A percentile compares a stretch with the other conserved stretches of the same genome.
phyloP scores from a whole-genome alignment of 2,113 vertebrate genomes.

The Acinonyx jubatus region DNA sequence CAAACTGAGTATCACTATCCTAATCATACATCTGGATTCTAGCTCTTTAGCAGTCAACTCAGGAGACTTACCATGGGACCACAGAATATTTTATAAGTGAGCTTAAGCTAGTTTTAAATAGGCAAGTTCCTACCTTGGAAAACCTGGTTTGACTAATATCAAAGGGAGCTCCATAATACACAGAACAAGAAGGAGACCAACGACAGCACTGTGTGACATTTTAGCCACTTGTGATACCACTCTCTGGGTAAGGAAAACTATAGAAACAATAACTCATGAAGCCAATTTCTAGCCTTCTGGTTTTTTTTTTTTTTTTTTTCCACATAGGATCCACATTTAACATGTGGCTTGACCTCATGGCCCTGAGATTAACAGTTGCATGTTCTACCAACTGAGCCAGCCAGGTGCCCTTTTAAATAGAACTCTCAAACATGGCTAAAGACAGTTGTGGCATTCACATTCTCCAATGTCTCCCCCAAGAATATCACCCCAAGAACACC shows the following conservation, averaged over 20 bases:
- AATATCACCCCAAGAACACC: background rate
- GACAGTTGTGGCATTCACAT: background rate
- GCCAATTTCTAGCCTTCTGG: background rate
- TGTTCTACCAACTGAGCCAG: background rate
- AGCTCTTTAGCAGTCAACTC: background rate
- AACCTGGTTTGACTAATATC: conserved; percentile 5
- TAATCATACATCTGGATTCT: background rate
- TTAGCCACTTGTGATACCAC: background rate
- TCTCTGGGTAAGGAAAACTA: background rate
- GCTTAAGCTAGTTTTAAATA: conserved; percentile 4
- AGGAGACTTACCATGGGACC: background rate
- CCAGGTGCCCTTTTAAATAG: background rate
- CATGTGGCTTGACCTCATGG: background rate
- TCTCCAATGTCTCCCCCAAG: background rate
- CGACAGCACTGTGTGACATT: background rate
- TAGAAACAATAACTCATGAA: background rate
- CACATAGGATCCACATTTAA: background rate
- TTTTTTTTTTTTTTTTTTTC: background rate
- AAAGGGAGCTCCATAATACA: background rate
- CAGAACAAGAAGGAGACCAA: background rate
- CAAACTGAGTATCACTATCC: background rate
- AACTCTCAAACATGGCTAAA: background rate
- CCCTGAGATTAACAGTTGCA: background rate
- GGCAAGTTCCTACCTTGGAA: conserved; percentile 15
- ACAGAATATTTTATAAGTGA: background rate